Base-by-base conservation (phyloP, 2,888 invertebrate genomes). In the Chaitophorus viminalis region DNA sequence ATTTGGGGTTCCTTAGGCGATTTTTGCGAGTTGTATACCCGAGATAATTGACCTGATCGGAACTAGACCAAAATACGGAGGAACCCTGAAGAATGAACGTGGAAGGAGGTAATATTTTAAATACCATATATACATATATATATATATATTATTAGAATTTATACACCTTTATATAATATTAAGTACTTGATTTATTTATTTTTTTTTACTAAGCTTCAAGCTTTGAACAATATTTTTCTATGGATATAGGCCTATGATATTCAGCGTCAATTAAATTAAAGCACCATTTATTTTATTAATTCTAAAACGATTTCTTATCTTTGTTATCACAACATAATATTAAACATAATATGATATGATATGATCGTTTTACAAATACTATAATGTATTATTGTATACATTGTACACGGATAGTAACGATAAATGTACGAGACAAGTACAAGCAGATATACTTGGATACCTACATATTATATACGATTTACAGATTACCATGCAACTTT, bases 41-140 rank as follows among this genome's bases (percentile, higher is more conserved):
- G 99, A 99, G 96, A 99, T 99, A 94, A 98, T 98, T 94, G 99
- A 99, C 95, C 97, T 99, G 95, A 97, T 99, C 95, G 99, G 99
- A 94, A 98, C 98, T 95, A 97, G 99, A 94, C 98, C 99, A 94
- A 99, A 99, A 95, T 99, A 99, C 95, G 98, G 98, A 94, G 99
- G 99, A 94, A 97, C 98, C 93, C 97, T 98, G 95, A 99, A 99
- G 96, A 98, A 99, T 94, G 99, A 99, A 95, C 97, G 98, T 94
- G 99, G 99, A 94, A 97, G 99, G 97, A 98, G 99, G 99, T 99
- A 96, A 78, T 76, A 83, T 65, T 78, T 89, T 79, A 31, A 29
- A 87, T 74, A 87, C 46, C 78, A 70, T 77, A 76, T 82, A 82
- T 72, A n/a, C n/a, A 70, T 65, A 79, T 65, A 78, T 54, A 60